Evolutionary conservation across 2,888 invertebrate genomes (phyloP).

Genomic region (Argyresthia goedartella): DNA sequence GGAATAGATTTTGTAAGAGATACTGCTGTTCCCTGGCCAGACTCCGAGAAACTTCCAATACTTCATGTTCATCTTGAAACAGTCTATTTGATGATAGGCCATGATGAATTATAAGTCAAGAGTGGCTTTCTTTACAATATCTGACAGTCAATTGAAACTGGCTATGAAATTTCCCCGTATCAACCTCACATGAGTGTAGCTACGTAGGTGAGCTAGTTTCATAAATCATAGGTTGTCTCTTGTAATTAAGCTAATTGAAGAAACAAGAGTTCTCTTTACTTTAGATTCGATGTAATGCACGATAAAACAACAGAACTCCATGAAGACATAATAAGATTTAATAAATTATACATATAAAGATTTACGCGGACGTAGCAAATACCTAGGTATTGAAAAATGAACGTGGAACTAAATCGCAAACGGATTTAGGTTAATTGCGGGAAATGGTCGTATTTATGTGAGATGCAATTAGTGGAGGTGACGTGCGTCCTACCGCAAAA

Average conservation of each 20-base stretch:
- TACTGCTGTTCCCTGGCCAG: constrained; percentile 2
- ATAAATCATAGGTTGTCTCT: not conserved
- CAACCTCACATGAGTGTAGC: too few relatives aligned
- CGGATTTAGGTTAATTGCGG: constrained; percentile 44
- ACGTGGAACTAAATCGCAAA: not conserved
- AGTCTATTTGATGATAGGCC: constrained; percentile 5
- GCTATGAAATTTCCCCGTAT: too few relatives aligned
- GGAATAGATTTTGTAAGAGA: not conserved
- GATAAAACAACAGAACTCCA: too few relatives aligned
- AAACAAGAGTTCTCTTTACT: too few relatives aligned
- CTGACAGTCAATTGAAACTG: too few relatives aligned
- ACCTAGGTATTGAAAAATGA: not conserved
- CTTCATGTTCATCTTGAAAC: constrained; percentile 4
- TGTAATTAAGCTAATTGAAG: not conserved
- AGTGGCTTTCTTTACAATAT: too few relatives aligned
- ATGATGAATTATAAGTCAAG: too few relatives aligned
- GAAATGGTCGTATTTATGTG: constrained; percentile 38
- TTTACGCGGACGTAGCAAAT: too few relatives aligned
- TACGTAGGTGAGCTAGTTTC: too few relatives aligned
- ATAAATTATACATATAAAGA: not conserved
- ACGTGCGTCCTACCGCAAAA: constrained; percentile 23
- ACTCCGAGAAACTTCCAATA: constrained; percentile 7
- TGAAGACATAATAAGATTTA: too few relatives aligned
- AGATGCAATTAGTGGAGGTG: constrained; percentile 45
- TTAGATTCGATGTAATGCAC: too few relatives aligned